A percentile compares a stretch with the other conserved stretches of the same genome.
phyloP scores from a whole-genome alignment of 2,797 vertebrate species.

The Peromyscus attwateri region DNA sequence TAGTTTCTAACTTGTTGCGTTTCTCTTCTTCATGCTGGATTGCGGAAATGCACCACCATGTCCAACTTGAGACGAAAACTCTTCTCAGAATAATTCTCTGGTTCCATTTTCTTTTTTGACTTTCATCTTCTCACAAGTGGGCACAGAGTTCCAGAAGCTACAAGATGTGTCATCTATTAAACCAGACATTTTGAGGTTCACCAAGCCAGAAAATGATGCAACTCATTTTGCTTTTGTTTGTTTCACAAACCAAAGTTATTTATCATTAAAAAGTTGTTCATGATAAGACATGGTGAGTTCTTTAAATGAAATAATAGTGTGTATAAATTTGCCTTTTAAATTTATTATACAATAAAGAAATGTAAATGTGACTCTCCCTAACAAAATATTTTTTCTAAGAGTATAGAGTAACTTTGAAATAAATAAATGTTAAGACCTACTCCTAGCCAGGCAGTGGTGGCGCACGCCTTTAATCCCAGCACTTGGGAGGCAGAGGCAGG shows the following conservation, averaged over 20 bases:
- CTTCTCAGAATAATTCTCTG: not conserved
- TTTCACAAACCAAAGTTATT: slow-evolving; percentile 30
- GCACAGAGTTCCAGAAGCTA: not conserved
- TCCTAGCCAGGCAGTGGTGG: not conserved
- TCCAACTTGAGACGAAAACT: not conserved
- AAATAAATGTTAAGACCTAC: not conserved
- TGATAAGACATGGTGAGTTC: not conserved
- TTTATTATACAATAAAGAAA: not conserved
- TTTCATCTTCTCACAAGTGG: not conserved
- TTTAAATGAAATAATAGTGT: slow-evolving; percentile 12
- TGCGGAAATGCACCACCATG: too few species aligned
- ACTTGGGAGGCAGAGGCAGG: too few species aligned
- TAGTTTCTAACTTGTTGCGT: not conserved
- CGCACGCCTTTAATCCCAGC: too few species aligned
- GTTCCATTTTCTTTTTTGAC: not conserved
- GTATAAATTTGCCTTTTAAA: slow-evolving; percentile 1
- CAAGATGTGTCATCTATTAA: not conserved
- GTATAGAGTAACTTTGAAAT: not conserved
- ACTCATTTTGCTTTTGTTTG: slow-evolving; percentile 21
- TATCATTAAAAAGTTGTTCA: slow-evolving; percentile 45
- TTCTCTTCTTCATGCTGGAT: not conserved
- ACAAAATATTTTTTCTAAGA: not conserved
- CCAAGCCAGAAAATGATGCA: not conserved
- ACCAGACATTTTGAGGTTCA: not conserved
- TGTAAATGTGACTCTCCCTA: not conserved